Conservation (phyloP, 92 coral and sea anemone species). For the Bergia sp. region DNA sequence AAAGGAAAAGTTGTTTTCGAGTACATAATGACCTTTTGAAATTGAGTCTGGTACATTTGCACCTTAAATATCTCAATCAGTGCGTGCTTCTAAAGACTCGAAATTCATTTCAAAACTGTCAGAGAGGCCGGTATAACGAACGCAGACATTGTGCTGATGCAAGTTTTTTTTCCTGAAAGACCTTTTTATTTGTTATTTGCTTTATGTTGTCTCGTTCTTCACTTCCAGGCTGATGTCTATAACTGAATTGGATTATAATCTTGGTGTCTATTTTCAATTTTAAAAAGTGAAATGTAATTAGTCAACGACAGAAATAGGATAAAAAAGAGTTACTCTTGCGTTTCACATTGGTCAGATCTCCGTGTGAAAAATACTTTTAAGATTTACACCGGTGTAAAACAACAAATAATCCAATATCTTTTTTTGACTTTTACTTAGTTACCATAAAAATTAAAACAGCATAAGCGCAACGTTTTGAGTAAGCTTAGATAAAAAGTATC, state of each 20-base stretch:
- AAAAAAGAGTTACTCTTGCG: no score
- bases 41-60: background rate
- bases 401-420: background rate
- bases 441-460: background rate
- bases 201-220: background rate
- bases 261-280: background rate
- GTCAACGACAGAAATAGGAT: background rate
- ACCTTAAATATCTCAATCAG: background rate
- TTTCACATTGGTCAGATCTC: background rate
- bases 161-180: background rate
- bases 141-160: background rate
- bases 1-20: background rate
- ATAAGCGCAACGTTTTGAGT: background rate
- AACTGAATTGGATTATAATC: no score
- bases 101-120: no score
- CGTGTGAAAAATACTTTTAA: no score
- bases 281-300: no score
- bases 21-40: slow-evolving; percentile 32
- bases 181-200: background rate
- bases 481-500: no score
- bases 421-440: no score
- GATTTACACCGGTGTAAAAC: background rate
- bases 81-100: background rate
- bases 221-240: background rate
- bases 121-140: background rate